Conservation (phyloP, 2,113 vertebrate genomes). For the Siniperca knerii region DNA sequence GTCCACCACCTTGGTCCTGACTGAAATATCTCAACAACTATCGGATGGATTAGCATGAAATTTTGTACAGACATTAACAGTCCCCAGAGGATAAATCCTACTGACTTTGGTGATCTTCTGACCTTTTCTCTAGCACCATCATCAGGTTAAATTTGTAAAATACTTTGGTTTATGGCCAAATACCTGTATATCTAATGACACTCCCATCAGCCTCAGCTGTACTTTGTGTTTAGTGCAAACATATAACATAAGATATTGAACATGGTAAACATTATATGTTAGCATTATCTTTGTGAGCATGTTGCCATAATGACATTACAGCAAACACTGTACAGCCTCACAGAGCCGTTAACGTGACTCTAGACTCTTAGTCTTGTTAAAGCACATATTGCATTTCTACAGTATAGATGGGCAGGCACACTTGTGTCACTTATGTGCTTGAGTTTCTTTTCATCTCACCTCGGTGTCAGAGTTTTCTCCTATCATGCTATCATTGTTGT, state of each 20-base stretch:
- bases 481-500: constrained; percentile 77
- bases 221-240: background rate
- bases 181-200: background rate
- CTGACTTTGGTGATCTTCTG: too few species aligned
- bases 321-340: background rate
- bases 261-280: background rate
- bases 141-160: background rate
- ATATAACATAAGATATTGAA: background rate
- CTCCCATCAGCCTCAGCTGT: background rate
- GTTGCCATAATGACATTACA: background rate
- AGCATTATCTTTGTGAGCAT: background rate
- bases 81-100: too few species aligned
- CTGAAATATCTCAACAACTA: background rate
- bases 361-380: too few species aligned
- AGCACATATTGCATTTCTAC: too few species aligned
- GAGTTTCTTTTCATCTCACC: constrained; percentile 78
- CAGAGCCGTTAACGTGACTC: too few species aligned
- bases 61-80: too few species aligned
- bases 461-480: constrained; percentile 89
- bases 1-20: background rate
- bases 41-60: background rate
- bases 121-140: background rate
- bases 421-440: background rate
- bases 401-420: background rate
- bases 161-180: background rate